Conservation (phyloP, 2,797 vertebrate species). For the Bryconaethiops microstoma region DNA sequence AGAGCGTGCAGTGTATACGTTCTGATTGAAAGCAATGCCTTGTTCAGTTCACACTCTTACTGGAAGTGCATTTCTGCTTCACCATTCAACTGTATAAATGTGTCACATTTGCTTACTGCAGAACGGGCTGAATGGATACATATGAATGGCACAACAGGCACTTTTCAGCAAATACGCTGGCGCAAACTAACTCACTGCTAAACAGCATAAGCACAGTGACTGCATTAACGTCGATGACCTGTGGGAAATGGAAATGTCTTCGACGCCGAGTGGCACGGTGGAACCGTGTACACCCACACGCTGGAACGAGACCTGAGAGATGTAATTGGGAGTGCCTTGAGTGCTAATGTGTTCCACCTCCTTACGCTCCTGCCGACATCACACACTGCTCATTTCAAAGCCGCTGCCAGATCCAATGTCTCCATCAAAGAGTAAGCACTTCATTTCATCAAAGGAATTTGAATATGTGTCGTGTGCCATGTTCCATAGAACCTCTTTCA, state of each 20-base stretch:
- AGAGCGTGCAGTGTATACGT: too few relatives aligned
- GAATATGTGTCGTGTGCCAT: constrained; percentile 28
- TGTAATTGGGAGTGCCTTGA: constrained; percentile 42
- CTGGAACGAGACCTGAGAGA: constrained; percentile 23
- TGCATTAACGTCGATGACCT: constrained; percentile 34
- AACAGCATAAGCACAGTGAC: constrained; percentile 32
- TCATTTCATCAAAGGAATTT: constrained; percentile 43
- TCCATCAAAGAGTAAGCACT: constrained; percentile 39
- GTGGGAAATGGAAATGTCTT: constrained; percentile 31
- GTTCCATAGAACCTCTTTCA: constrained; percentile 17
- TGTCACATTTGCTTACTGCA: not conserved
- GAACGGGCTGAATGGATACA: not conserved
- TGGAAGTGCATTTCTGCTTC: constrained; percentile 5
- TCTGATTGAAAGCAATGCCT: not conserved
- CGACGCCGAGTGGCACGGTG: not conserved
- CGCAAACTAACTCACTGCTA: not conserved
- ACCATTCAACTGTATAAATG: constrained; percentile 28
- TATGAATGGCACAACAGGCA: constrained; percentile 34
- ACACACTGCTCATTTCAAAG: constrained; percentile 43
- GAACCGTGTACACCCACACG: not conserved
- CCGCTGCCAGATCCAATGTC: constrained; percentile 35
- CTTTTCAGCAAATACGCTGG: constrained; percentile 5
- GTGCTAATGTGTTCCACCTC: constrained; percentile 26
- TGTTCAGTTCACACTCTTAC: constrained; percentile 36
- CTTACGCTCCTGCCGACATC: constrained; percentile 39